These are phyloP conservation scores for Hylomyscus alleni DNA, from an alignment of 2,797 vertebrate genomes.

Conservation along the genomic window DNA sequence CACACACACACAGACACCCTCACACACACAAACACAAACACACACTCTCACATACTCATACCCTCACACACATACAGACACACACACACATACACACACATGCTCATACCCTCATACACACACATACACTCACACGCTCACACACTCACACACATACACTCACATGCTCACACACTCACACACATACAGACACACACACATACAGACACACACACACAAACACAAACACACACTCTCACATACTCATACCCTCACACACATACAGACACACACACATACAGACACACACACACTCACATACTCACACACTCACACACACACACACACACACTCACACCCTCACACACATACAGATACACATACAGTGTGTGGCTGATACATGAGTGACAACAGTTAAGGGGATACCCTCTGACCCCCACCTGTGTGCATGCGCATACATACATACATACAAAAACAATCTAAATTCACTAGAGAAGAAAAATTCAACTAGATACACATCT, in stretches of 20 bases:
- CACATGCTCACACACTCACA: not conserved
- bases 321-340: not conserved
- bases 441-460: not conserved
- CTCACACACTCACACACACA: not conserved
- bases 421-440: not conserved
- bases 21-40: too few relatives aligned
- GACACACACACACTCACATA: too few relatives aligned
- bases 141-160: not conserved
- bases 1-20: not conserved
- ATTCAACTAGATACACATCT: not conserved
- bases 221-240: too few relatives aligned
- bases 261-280: not conserved
- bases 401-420: not conserved
- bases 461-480: conserved; percentile 4
- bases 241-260: too few relatives aligned
- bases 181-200: not conserved
- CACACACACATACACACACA: not conserved
- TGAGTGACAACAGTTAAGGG: not conserved
- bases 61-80: not conserved
- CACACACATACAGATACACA: not conserved
- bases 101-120: not conserved
- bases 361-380: not conserved
- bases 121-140: not conserved
- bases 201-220: not conserved
- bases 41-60: not conserved